Evolutionary conservation across 2,797 vertebrate species (phyloP).

Genomic region (Danio aesculapii): DNA sequence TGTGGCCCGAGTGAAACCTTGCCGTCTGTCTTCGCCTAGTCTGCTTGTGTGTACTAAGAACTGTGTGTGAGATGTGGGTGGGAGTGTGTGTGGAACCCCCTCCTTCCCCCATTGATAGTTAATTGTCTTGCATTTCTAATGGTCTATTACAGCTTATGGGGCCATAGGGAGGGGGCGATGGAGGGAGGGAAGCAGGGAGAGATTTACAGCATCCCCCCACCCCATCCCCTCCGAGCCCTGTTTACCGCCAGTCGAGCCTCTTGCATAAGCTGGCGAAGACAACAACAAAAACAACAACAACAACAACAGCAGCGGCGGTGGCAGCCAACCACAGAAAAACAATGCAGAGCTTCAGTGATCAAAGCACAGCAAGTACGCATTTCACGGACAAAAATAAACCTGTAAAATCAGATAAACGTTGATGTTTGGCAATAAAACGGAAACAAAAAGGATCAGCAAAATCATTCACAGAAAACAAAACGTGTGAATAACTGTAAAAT

Average conservation of each 20-base stretch:
- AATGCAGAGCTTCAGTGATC: slow-evolving; percentile 37
- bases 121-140: slow-evolving; percentile 81
- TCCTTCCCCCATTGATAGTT: slow-evolving; percentile 69
- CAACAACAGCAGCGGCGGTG: slow-evolving; percentile 65
- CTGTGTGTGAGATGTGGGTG: slow-evolving; percentile 27
- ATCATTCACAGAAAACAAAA: slow-evolving; percentile 7
- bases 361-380: slow-evolving; percentile 28
- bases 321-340: slow-evolving; percentile 60
- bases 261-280: slow-evolving; percentile 71
- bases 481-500: too few species aligned
- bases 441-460: not conserved
- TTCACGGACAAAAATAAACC: slow-evolving; percentile 6
- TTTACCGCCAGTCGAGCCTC: slow-evolving; percentile 73
- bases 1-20: slow-evolving; percentile 35
- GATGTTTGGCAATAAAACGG: not conserved
- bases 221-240: slow-evolving; percentile 66
- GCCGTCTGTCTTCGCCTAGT: not conserved
- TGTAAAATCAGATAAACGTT: slow-evolving; percentile 9
- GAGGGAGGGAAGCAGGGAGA: slow-evolving; percentile 49
- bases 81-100: slow-evolving; percentile 29
- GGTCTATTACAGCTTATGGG: slow-evolving; percentile 79
- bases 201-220: slow-evolving; percentile 45
- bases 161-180: slow-evolving; percentile 55
- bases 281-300: slow-evolving; percentile 71
- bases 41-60: not conserved